Base-by-base conservation (phyloP, 2,797 vertebrate species). In the Hoplostethus atlanticus region DNA sequence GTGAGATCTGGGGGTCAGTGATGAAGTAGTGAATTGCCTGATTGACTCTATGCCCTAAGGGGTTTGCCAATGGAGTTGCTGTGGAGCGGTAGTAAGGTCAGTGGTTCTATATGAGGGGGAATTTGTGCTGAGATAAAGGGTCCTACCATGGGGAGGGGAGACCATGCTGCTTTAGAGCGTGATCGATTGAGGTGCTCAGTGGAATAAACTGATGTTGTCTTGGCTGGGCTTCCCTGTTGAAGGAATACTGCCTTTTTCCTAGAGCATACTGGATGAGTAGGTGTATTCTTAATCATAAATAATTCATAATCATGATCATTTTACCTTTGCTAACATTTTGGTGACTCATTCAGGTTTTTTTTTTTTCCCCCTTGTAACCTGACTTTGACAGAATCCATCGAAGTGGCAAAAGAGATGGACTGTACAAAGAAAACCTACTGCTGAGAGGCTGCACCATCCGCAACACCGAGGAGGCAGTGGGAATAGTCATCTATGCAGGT, bases 401-500 rank as follows among this genome's bases (percentile, higher is more conserved):
- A 80, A 96, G 79, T n/a, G 95, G 96, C 34, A 94, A 92, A 77
- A 96, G 95, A 89, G 96, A 96, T n/a, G 96, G 95, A 64, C 95
- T 99, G 73, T 95, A 94, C 87, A 98, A 98, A 87, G 97, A 98
- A 59, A 99, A 98, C 86, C 94, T 99, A 80, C 84, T 99, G 87
- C 96, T 99, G 47, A 93, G 97, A 56, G 98, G 98, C 56, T 99
- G 98, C 83, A 99, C 98, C 70, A 84, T 99, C 89, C 94, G 97
- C 71, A 99, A 99, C 89, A 99, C 98, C 0, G 98, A 98, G 83
- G 97, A 97, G 15, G 97, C 98, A 0, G 95, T 96, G 30, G 98
- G 98, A 68, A 97, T 99, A 6, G 96, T 99, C 80, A 96, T 99
- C 84, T 99, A 99, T 1, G 98, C 97, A 94, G 98, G 98, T 99